A percentile compares a stretch with the other conserved stretches of the same genome.
Evolutionary conservation across 2,797 vertebrate species (phyloP).

Genomic region (Rhinatrema bivittatum): DNA sequence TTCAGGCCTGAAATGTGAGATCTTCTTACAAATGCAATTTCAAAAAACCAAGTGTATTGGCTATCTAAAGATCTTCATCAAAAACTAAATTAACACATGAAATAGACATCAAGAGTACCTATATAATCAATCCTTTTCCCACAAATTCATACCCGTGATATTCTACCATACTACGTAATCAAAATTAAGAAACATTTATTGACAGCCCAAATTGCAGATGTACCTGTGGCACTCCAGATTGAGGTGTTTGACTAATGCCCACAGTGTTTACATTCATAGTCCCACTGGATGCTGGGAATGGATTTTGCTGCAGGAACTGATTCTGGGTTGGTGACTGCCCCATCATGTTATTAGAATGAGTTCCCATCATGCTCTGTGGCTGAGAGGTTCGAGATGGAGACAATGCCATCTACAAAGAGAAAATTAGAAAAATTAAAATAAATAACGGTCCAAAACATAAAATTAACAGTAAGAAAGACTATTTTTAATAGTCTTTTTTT

Average conservation of each 20-base stretch:
- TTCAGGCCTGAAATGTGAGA: no score
- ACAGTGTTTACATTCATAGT: conserved; percentile 75
- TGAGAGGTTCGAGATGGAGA: conserved; percentile 93
- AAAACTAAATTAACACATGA: no score
- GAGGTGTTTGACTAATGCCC: conserved; percentile 73
- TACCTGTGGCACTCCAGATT: conserved; percentile 84
- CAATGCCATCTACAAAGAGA: conserved; percentile 78
- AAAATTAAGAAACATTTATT: no score
- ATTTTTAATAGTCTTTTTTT: no score
- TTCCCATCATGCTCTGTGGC: conserved; percentile 79
- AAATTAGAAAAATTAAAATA: not conserved
- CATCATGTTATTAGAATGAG: conserved; percentile 79
- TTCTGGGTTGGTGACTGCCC: conserved; percentile 77
- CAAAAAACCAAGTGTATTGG: no score
- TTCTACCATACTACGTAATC: no score
- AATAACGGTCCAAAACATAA: not conserved
- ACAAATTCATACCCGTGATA: no score
- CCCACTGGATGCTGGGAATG: conserved; percentile 72
- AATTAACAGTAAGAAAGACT: not conserved
- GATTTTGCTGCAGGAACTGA: conserved; percentile 82
- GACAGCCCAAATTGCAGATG: no score
- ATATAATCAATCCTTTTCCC: no score
- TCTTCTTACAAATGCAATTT: no score
- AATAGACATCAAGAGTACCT: no score
- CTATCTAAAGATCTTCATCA: no score